A percentile compares a stretch with the other conserved stretches of the same genome.
Evolutionary conservation across 2,797 vertebrate species (phyloP).

Genomic region (Trichosurus vulpecula): DNA sequence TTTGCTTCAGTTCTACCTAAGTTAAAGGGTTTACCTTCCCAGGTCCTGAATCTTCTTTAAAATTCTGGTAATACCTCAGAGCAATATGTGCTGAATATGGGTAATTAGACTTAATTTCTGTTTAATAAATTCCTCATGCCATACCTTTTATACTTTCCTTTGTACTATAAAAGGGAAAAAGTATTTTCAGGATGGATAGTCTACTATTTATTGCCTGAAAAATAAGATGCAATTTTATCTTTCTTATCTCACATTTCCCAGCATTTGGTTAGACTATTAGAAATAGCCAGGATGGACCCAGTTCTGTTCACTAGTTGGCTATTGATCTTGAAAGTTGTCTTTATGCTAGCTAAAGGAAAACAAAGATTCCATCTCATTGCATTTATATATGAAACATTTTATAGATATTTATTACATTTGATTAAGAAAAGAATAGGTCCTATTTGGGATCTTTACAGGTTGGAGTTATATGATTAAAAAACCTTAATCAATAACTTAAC

Average conservation of each 20-base stretch:
- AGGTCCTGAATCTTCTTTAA: background rate
- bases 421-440: slow-evolving; percentile 40
- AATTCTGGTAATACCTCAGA: background rate
- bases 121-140: background rate
- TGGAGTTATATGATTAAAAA: background rate
- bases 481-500: background rate
- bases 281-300: background rate
- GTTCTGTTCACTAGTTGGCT: slow-evolving; percentile 25
- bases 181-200: background rate
- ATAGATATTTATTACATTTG: background rate
- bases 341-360: background rate
- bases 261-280: background rate
- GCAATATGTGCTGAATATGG: background rate
- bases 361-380: background rate
- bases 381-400: background rate
- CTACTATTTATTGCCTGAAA: slow-evolving; percentile 12
- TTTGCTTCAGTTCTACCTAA: background rate
- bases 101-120: background rate
- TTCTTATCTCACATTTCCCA: slow-evolving; percentile 4
- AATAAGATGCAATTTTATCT: background rate
- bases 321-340: slow-evolving; percentile 41
- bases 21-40: background rate
- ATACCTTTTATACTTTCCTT: background rate
- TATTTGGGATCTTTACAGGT: background rate
- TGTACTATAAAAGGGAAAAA: slow-evolving; percentile 22